Evolutionary conservation across 2,797 vertebrate species (phyloP), one percentile per base, ranked within the genome.

Genomic region (Fistularia tabacaria): DNA sequence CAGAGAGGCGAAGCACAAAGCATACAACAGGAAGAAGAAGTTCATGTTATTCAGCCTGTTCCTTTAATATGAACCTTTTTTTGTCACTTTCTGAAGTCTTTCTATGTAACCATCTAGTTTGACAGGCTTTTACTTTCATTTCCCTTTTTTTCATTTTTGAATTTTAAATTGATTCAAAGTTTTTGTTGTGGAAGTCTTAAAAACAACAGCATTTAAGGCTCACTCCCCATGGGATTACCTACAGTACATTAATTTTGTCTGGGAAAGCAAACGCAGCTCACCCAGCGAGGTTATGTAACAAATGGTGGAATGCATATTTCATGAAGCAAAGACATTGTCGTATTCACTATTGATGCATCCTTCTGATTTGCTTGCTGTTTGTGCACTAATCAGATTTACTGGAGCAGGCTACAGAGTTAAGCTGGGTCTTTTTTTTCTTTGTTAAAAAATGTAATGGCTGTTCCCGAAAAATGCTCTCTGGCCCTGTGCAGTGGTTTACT

Each of bases 211-310:
- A 3, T 25, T 3, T 25, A 3, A 25, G 25, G 39, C 39, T 40
- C 39, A 40, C 41, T 64, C 13, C 54, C 9, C 38, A 5, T 66
- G 62, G 57, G 48, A 69, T 71, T 60, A 69, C 51, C 55, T 41
- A 3, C 50, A 10, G 46, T 66, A 59, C 54, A 48, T 66, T 51
- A 71, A 55, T 61, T 46, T 59, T 49, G 69, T 69, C 62, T 58
- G 45, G 39, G 58, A 66, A 53, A 71, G 66, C 45, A 69, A 61
- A 65, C 46, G 58, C 50, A 65, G 64, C 66, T 55, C 10, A 7
- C 25, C 6, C 15, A 11, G 44, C 40, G 14, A 56, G 60, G 66
- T 85, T 84, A 81, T 63, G 51, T 80, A 85, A 88, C 78, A 62
- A 25, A 62, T 48, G 47, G 51, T 73, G 59, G n/a, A 64, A 62